phyloP scores from a whole-genome alignment of 2,888 invertebrate species.

The Stenoptilia bipunctidactyla region DNA sequence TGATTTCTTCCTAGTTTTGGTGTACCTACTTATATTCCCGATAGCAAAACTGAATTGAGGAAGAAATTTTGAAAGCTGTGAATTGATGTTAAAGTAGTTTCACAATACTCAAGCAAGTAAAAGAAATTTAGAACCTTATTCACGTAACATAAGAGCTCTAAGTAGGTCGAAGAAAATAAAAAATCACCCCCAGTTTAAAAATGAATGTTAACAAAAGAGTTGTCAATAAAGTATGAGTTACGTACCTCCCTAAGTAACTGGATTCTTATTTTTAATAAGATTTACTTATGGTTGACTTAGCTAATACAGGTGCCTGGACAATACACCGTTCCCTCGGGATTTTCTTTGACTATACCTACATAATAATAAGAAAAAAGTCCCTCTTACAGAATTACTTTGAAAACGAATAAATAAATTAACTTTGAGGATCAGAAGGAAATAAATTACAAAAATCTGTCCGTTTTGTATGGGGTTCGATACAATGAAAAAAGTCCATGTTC shows the following conservation, averaged over 20 bases:
- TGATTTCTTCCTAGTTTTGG: too few relatives aligned
- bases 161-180: too few relatives aligned
- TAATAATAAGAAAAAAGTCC: constrained; percentile 59
- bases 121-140: too few relatives aligned
- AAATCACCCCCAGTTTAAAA: too few relatives aligned
- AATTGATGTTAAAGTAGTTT: too few relatives aligned
- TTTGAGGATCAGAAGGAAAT: constrained; percentile 33
- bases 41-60: too few relatives aligned
- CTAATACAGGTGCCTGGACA: constrained; percentile 61
- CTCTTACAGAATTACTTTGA: constrained; percentile 55
- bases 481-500: constrained; percentile 42
- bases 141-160: too few relatives aligned
- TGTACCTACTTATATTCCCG: too few relatives aligned
- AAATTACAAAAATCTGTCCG: constrained; percentile 48
- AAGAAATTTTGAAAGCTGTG: too few relatives aligned
- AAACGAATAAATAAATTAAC: constrained; percentile 59
- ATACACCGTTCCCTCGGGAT: constrained; percentile 41
- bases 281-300: constrained; percentile 47
- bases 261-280: constrained; percentile 62
- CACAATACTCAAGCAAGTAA: too few relatives aligned
- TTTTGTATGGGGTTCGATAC: constrained; percentile 46
- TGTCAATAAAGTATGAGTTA: constrained; percentile 46
- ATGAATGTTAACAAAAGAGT: constrained; percentile 19
- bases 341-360: constrained; percentile 60
- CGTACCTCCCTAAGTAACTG: constrained; percentile 42